Evolutionary conservation across 2,888 invertebrate species (phyloP).

Genomic region (Agelastica alni): DNA sequence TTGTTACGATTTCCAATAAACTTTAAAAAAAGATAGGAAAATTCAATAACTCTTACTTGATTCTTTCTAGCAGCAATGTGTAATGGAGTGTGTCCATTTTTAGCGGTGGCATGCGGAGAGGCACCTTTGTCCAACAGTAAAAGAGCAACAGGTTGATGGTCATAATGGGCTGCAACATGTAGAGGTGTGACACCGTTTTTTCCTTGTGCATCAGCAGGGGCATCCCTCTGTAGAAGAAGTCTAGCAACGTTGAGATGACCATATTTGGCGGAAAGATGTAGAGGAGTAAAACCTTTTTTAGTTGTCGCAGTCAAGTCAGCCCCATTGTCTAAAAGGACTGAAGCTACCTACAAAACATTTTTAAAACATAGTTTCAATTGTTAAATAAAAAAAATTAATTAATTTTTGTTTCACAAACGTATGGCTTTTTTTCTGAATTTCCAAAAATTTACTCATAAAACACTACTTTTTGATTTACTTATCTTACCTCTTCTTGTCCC

Average conservation of each 20-base stretch:
- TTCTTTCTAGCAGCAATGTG: slow-evolving; percentile 99
- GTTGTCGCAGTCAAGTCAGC: slow-evolving; percentile 91
- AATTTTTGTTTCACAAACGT: no score
- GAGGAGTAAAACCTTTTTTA: slow-evolving; percentile 94
- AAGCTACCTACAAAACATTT: slow-evolving; percentile 75
- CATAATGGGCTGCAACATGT: slow-evolving; percentile 97
- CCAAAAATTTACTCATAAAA: no score
- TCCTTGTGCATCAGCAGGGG: slow-evolving; percentile 83
- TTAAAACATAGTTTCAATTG: no score
- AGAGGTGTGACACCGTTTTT: slow-evolving; percentile 94
- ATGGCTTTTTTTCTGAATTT: no score
- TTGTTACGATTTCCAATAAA: no score
- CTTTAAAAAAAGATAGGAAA: no score
- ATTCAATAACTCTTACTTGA: slow-evolving; percentile 61
- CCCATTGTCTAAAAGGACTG: slow-evolving; percentile 87
- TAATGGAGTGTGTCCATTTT: slow-evolving; percentile 97
- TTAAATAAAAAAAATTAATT: no score
- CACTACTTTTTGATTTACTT: no score
- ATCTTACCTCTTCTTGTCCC: slow-evolving; percentile 78
- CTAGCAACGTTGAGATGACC: slow-evolving; percentile 90
- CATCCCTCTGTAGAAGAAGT: slow-evolving; percentile 83
- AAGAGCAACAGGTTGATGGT: slow-evolving; percentile 88
- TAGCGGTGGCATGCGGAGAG: slow-evolving; percentile 90
- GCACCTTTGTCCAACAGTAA: slow-evolving; percentile 91
- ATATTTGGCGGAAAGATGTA: slow-evolving; percentile 96